Conservation (phyloP, 2,113 vertebrate genomes). For the Aythya baeri region DNA sequence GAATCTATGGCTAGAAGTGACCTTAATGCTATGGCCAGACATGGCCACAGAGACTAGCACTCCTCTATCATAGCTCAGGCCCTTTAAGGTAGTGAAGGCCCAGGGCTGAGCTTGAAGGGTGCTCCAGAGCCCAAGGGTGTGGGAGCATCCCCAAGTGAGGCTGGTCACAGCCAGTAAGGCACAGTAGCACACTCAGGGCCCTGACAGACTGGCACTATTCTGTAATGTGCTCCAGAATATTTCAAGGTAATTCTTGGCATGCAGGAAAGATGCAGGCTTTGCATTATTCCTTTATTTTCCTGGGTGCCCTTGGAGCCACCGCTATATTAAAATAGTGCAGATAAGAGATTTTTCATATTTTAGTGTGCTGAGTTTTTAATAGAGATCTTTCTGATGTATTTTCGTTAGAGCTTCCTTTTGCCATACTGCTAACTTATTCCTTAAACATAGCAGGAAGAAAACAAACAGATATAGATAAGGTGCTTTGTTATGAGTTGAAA, state of each 20-base stretch:
- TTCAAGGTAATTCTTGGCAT: background rate
- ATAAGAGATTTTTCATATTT: background rate
- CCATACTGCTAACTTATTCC: background rate
- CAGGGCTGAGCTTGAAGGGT: background rate
- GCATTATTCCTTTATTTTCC: background rate
- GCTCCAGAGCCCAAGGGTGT: background rate
- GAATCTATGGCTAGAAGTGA: background rate
- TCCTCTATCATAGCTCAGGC: background rate
- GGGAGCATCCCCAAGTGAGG: background rate
- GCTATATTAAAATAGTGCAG: background rate
- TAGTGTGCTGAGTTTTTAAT: background rate
- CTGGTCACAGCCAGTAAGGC: background rate
- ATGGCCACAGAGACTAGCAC: rapidly evolving
- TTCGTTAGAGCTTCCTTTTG: background rate
- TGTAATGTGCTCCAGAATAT: background rate
- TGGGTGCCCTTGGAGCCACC: rapidly evolving
- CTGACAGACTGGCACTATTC: background rate
- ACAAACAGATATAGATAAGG: background rate
- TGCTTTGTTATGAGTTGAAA: background rate
- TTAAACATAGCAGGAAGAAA: background rate
- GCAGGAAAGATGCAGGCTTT: background rate
- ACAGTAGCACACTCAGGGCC: background rate
- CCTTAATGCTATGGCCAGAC: background rate
- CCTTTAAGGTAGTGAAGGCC: background rate
- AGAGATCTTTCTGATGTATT: background rate